A percentile compares a stretch with the other conserved stretches of the same genome.
Conservation (phyloP, 2,113 vertebrate genomes). For the Cryptomyrus ogoouensis region DNA sequence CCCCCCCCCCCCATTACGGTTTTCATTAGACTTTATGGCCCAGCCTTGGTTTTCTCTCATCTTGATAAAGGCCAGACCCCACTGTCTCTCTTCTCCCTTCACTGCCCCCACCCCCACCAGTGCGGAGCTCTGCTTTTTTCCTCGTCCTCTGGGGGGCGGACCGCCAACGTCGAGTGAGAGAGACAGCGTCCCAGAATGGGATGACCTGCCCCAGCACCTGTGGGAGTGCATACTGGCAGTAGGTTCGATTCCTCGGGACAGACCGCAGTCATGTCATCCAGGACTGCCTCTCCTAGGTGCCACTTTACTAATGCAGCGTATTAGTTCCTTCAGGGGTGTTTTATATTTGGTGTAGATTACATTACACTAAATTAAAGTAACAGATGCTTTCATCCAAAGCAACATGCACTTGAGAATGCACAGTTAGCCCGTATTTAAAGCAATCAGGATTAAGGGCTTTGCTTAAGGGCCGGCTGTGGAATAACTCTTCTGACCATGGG, state of each 20-base stretch:
- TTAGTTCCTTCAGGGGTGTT: not conserved
- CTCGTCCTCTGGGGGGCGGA: not conserved
- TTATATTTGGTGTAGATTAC: not conserved
- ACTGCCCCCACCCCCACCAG: not conserved
- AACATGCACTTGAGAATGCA: not conserved
- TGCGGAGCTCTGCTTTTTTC: not conserved
- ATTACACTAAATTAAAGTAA: not conserved
- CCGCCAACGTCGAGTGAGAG: not conserved
- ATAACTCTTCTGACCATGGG: not conserved
- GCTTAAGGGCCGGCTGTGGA: not conserved
- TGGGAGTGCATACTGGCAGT: not conserved
- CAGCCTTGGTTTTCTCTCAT: constrained; percentile 69
- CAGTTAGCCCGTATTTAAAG: not conserved
- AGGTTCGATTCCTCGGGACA: not conserved
- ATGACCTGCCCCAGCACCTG: not conserved
- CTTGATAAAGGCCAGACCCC: constrained; percentile 71
- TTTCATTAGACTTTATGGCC: constrained; percentile 76
- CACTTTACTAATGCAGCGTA: not conserved
- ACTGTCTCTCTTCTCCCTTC: constrained; percentile 44
- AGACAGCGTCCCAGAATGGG: not conserved
- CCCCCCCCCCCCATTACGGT: constrained; percentile 64
- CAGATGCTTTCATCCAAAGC: not conserved
- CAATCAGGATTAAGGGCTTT: not conserved
- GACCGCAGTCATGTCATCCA: not conserved
- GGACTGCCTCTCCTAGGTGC: not conserved